Conservation (phyloP, 2,113 vertebrate genomes). For the Sterna hirundo region DNA sequence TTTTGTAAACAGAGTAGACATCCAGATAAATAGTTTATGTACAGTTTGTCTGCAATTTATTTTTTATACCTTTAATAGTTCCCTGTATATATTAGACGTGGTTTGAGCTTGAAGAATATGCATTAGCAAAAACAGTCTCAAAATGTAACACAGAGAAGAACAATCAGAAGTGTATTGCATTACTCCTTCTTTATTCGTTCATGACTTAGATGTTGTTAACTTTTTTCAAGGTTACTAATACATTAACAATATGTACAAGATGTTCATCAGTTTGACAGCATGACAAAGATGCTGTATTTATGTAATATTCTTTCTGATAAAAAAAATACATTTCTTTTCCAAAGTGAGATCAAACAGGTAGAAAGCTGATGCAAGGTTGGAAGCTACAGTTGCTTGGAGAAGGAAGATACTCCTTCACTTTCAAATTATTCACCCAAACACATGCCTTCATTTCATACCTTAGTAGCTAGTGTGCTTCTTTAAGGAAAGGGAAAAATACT, state of each 20-base stretch:
- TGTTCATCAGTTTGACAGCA: neutral
- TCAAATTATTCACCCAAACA: neutral
- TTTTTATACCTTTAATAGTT: neutral
- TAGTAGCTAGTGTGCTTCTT: neutral
- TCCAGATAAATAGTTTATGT: neutral
- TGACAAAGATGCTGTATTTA: neutral
- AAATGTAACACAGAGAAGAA: neutral
- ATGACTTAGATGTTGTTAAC: neutral
- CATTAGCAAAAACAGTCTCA: neutral
- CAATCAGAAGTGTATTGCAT: accelerated
- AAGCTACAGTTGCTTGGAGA: neutral
- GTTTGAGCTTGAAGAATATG: neutral
- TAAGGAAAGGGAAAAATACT: neutral
- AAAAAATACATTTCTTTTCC: neutral
- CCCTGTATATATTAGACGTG: neutral
- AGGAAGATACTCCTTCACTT: neutral
- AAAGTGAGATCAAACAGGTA: neutral
- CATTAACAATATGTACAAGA: neutral
- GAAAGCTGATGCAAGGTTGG: neutral
- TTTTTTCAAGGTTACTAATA: neutral
- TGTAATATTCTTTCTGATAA: neutral
- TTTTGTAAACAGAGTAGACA: neutral
- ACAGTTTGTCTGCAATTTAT: neutral
- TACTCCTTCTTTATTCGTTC: neutral
- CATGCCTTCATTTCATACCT: neutral